These are phyloP conservation scores for Carterocephalus palaemon DNA, from an alignment of 2,888 invertebrate genomes.

Conservation along the genomic window DNA sequence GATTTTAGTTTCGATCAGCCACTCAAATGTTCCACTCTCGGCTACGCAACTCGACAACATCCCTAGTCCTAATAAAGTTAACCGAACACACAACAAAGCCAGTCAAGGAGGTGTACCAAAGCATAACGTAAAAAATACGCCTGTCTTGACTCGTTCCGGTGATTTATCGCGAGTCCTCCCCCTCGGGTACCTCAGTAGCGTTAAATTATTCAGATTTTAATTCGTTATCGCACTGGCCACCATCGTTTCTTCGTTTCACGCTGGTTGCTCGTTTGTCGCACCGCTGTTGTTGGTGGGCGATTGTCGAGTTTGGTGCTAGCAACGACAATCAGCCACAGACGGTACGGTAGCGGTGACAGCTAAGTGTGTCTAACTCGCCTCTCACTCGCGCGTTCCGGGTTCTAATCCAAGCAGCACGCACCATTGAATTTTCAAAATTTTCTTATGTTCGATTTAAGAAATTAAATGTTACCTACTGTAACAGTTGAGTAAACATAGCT, in stretches of 20 bases:
- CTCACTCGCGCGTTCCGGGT: no score
- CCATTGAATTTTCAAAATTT: no score
- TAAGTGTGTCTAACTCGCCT: no score
- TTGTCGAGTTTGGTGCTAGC: no score
- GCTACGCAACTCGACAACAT: conserved; percentile 13
- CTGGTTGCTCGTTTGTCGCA: conserved; percentile 55
- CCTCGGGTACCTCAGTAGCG: conserved; percentile 54
- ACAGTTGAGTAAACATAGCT: no score
- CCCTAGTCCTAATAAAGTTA: conserved; percentile 59
- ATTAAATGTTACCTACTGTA: no score
- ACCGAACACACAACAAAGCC: conserved; percentile 57
- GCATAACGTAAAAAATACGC: conserved; percentile 66
- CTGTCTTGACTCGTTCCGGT: conserved; percentile 63
- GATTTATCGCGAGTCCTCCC: conserved; percentile 67
- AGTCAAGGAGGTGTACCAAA: conserved; percentile 65
- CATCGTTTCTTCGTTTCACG: conserved; percentile 62
- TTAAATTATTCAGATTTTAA: conserved; percentile 78
- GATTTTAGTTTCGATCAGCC: background rate
- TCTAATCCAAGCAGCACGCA: no score
- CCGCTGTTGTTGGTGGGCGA: no score
- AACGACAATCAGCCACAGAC: no score
- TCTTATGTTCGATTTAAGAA: no score
- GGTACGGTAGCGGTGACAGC: no score
- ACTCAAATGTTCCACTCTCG: background rate
- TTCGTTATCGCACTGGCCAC: conserved; percentile 69